A percentile compares a stretch with the other conserved stretches of the same genome.
Evolutionary conservation across 2,113 vertebrate genomes (phyloP).

Genomic region (Sterrhoptilus dennistouni): DNA sequence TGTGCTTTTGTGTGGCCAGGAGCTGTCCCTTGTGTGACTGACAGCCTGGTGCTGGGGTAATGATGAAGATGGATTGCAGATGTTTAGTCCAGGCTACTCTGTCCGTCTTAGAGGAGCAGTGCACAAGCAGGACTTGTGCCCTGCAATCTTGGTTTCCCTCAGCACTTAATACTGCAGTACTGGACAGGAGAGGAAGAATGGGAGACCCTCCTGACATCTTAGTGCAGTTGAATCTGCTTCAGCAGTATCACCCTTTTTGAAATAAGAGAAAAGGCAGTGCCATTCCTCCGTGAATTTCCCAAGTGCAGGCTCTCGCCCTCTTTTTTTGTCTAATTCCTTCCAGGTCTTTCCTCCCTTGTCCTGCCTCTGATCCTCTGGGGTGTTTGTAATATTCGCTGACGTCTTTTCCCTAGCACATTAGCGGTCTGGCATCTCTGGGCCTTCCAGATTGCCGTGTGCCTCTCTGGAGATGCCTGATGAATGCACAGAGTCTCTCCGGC

Average conservation of each 20-base stretch:
- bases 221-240: background rate
- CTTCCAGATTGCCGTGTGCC: conserved; percentile 49
- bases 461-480: conserved; percentile 56
- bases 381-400: background rate
- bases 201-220: fast-evolving
- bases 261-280: background rate
- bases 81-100: background rate
- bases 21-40: background rate
- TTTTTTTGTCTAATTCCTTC: background rate
- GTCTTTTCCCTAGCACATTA: conserved; percentile 32
- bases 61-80: background rate
- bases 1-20: background rate
- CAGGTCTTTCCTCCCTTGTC: conserved; percentile 27
- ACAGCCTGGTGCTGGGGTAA: background rate
- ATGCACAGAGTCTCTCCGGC: conserved; percentile 24
- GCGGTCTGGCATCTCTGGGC: conserved; percentile 46
- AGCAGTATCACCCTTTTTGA: background rate
- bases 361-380: background rate
- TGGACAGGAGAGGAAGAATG: background rate
- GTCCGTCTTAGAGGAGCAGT: background rate
- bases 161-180: background rate
- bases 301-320: background rate
- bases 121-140: background rate
- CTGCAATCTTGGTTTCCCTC: background rate
- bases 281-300: background rate